These are phyloP conservation scores for Eriosoma lanigerum DNA, from an alignment of 1,140 invertebrate species.

Conservation along the genomic window DNA sequence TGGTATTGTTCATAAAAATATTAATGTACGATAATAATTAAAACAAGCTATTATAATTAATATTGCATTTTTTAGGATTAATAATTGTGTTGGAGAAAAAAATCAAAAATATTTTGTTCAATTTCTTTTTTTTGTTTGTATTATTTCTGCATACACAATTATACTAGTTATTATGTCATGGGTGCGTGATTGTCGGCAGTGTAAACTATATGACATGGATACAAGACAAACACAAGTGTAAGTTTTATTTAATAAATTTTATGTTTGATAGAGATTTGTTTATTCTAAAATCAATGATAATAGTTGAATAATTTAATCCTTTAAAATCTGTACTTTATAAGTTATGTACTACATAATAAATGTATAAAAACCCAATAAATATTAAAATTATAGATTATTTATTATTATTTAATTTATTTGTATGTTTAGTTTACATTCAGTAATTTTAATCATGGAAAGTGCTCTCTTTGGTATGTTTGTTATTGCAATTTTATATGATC, in stretches of 20 bases:
- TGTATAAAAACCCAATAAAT: too few species aligned
- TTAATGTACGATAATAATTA: background rate
- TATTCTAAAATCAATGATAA: background rate
- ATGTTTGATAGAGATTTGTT: too few species aligned
- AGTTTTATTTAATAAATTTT: constrained; percentile 58
- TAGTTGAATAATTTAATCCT: background rate
- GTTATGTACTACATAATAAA: too few species aligned
- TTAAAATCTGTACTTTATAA: too few species aligned
- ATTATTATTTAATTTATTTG: constrained; percentile 25
- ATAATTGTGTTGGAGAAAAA: constrained; percentile 90
- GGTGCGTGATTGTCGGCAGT: constrained; percentile 72
- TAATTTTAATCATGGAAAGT: constrained; percentile 81
- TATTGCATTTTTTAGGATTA: constrained; percentile 68
- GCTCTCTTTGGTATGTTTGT: constrained; percentile 88
- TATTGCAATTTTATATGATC: constrained; percentile 84
- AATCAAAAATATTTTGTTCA: constrained; percentile 95
- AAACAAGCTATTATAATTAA: background rate
- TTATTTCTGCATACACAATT: constrained; percentile 70
- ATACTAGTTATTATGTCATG: constrained; percentile 73
- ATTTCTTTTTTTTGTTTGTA: constrained; percentile 79
- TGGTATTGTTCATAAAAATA: constrained; percentile 62
- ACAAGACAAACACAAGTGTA: constrained; percentile 77
- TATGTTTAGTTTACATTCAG: constrained; percentile 73
- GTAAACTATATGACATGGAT: constrained; percentile 65
- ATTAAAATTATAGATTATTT: background rate